Evolutionary conservation across 2,113 vertebrate genomes (phyloP).

Genomic region (Gasterosteus aculeatus): DNA sequence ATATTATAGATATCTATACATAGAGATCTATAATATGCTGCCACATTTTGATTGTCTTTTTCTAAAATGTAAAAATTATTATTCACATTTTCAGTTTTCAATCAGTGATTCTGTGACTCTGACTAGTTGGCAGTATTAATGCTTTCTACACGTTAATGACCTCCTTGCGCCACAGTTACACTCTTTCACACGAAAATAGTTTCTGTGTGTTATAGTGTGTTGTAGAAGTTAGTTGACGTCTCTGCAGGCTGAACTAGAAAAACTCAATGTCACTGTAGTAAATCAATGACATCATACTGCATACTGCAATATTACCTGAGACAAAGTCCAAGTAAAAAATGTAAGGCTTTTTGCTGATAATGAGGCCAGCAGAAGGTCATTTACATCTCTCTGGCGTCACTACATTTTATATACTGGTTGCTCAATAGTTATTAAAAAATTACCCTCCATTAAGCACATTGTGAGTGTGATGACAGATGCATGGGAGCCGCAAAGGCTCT

Average conservation of each 20-base stretch:
- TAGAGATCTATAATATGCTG: neutral
- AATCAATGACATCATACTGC: neutral
- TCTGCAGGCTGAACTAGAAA: neutral
- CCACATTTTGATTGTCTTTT: neutral
- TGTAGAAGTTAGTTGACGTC: neutral
- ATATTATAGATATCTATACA: neutral
- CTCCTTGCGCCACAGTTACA: neutral
- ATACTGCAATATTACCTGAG: neutral
- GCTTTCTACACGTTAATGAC: neutral
- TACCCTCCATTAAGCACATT: neutral
- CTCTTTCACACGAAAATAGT: neutral
- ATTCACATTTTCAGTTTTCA: neutral
- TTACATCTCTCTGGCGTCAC: neutral
- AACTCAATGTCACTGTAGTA: neutral
- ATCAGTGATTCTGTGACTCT: neutral
- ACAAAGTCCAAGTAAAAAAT: neutral
- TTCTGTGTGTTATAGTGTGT: neutral
- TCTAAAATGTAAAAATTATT: neutral
- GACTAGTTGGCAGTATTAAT: neutral
- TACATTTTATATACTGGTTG: neutral
- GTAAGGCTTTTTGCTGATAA: neutral
- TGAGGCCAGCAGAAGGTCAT: neutral
- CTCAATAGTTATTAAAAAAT: neutral
- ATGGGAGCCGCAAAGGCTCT: neutral
- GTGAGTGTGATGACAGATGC: neutral